phyloP scores from a whole-genome alignment of 2,888 invertebrate genomes.

The Acrobasis repandana region DNA sequence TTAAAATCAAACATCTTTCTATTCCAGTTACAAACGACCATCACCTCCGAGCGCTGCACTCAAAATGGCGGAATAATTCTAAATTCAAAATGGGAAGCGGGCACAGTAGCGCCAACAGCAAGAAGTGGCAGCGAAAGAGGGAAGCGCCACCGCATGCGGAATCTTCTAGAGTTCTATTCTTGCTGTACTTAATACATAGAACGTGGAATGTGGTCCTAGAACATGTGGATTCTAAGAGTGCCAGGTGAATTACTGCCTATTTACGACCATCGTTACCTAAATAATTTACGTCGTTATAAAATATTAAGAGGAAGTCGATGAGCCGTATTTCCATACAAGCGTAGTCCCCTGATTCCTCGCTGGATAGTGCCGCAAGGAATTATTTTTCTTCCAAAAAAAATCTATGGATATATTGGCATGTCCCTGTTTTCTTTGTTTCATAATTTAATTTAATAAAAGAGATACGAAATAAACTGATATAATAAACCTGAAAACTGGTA shows the following conservation, averaged over 20 bases:
- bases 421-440: no score
- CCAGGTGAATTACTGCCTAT: conserved; percentile 53
- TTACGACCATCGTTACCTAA: no score
- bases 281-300: no score
- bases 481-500: no score
- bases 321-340: no score
- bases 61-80: conserved; percentile 44
- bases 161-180: conserved; percentile 84
- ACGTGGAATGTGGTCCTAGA: conserved; percentile 87
- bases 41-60: conserved; percentile 24
- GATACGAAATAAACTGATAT: no score
- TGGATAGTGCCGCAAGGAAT: no score
- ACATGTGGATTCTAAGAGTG: conserved; percentile 82
- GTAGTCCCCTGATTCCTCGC: no score
- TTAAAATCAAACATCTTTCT: conserved; percentile 23
- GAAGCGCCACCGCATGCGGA: conserved; percentile 70
- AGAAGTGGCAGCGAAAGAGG: conserved; percentile 50
- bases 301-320: no score
- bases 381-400: no score
- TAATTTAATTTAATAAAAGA: no score
- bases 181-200: conserved; percentile 86
- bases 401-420: no score
- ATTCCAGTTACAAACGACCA: conserved; percentile 39
- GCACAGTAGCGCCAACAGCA: conserved; percentile 57
- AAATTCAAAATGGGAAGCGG: conserved; percentile 62